Percentiles rank a stretch among this genome's conserved stretches.
These are phyloP conservation scores for Heliconius hermathena DNA, from an alignment of 1,140 invertebrate genomes.

Conservation along the genomic window DNA sequence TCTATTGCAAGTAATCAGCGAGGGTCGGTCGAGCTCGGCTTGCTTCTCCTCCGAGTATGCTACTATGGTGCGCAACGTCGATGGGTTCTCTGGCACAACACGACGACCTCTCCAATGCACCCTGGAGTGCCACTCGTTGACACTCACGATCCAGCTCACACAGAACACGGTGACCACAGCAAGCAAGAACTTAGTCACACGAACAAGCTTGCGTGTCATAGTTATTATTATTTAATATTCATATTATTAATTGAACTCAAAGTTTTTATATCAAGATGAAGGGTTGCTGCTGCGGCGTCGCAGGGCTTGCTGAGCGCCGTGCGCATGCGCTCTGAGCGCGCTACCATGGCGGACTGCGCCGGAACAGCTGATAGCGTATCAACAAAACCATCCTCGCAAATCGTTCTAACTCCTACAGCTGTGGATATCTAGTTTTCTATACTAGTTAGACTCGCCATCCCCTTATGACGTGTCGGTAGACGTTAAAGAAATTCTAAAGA, in stretches of 20 bases:
- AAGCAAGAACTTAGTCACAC: slow-evolving; percentile 66
- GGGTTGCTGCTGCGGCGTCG: slow-evolving; percentile 34
- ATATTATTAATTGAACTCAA: slow-evolving; percentile 2
- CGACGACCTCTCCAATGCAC: slow-evolving; percentile 50
- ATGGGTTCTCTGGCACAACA: slow-evolving; percentile 30
- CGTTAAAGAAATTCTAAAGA: slow-evolving; percentile 49
- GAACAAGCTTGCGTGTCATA: slow-evolving; percentile 57
- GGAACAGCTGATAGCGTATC: slow-evolving; percentile 77
- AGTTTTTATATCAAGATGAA: not conserved
- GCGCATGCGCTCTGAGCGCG: slow-evolving; percentile 71
- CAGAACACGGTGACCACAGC: slow-evolving; percentile 66
- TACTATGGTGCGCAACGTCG: slow-evolving; percentile 75
- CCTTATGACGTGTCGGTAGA: slow-evolving; percentile 44
- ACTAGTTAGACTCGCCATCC: slow-evolving; percentile 59
- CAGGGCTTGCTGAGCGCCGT: slow-evolving; percentile 43
- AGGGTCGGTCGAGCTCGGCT: slow-evolving; percentile 68
- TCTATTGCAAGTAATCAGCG: slow-evolving; percentile 62
- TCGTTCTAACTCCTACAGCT: slow-evolving; percentile 67
- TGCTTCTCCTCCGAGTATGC: slow-evolving; percentile 71
- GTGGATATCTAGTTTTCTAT: slow-evolving; percentile 72
- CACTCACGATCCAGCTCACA: slow-evolving; percentile 70
- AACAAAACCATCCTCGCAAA: slow-evolving; percentile 71
- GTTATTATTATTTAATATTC: slow-evolving; percentile 35
- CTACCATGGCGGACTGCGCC: slow-evolving; percentile 69
- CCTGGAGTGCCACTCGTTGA: slow-evolving; percentile 62